Base-by-base conservation (phyloP, 2,888 invertebrate species). In the Heliothis peltigera region DNA sequence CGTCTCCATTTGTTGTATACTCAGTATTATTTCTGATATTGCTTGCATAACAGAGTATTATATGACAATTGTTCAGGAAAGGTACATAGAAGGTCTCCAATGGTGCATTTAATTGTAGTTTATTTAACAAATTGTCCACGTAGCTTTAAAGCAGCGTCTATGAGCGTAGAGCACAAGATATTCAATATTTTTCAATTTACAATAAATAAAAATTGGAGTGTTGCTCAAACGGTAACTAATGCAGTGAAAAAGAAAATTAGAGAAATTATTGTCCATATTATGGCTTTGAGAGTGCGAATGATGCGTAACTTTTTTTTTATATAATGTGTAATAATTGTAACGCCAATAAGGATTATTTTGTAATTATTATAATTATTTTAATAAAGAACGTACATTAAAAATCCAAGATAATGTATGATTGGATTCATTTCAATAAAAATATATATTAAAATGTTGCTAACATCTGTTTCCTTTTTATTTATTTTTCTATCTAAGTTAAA, bases 391-490 rank as follows among this genome's bases (percentile, higher is more conserved):
- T 93, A 93, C 91, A 92, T 91, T 90, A 89, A 91, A 91, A 73
- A 91, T 91, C 87, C 89, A 93, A 92, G 91, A 91, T 93, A 92
- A 92, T 92, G 93, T 94, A 95, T 92, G 91, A 94, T 93, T 94
- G 89, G 93, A 93, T 95, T 95, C 89, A 95, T 95, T 95, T 95
- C 90, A 95, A 94, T 95, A 95, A 95, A 94, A 95, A 94, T 95
- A 95, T 95, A 95, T 95, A 95, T 95, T 93, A 95, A 95, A 95
- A 95, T 95, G 95, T 95, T 95, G 93, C 93, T 93, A 93, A 92
- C 85, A 85, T 87, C 83, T 90, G 90, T 89, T 91, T 92, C 89
- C 86, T 86, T 89, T 78, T 86, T 82, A 87, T 83, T 70, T 80
- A 54, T 32, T 52, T 52, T 35, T 59, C 53, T 49, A 57, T 64